Conservation (phyloP, 2,113 vertebrate genomes). For the Dinomys branickii region DNA sequence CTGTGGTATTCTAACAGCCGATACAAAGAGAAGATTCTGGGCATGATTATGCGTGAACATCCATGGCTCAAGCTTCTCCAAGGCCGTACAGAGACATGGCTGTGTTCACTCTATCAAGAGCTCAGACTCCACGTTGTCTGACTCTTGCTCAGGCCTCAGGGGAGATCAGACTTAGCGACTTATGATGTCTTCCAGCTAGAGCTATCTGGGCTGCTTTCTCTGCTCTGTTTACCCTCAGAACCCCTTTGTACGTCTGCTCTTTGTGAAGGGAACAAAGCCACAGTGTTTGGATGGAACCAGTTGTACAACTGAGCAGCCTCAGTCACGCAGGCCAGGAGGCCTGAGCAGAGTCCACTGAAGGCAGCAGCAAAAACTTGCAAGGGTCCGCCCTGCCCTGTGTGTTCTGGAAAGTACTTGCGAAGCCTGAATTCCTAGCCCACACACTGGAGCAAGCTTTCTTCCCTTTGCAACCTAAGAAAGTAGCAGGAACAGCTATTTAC, state of each 20-base stretch:
- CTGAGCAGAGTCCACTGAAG: not conserved
- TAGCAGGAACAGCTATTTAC: conserved; percentile 66
- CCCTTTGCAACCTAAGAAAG: conserved; percentile 77
- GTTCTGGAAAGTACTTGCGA: conserved; percentile 65
- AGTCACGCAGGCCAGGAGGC: not conserved
- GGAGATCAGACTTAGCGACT: not conserved
- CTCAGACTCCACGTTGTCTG: not conserved
- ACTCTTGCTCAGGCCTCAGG: not conserved
- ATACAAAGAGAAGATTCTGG: not conserved
- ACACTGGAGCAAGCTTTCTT: conserved; percentile 6
- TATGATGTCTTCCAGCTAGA: not conserved
- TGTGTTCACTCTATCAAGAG: not conserved
- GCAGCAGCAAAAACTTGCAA: conserved; percentile 11
- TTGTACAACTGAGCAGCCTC: not conserved
- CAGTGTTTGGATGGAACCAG: conserved; percentile 1
- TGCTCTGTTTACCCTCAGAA: conserved; percentile 45
- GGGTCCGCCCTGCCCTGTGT: not conserved
- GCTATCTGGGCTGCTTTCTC: not conserved
- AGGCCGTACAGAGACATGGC: not conserved
- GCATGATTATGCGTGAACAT: not conserved
- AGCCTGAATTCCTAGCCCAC: conserved; percentile 55
- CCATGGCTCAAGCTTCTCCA: not conserved
- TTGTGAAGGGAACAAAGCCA: conserved; percentile 35
- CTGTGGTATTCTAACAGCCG: not conserved
- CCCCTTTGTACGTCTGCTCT: not conserved